Conservation (phyloP, 2,797 vertebrate genomes). For the Harpagifer antarcticus region DNA sequence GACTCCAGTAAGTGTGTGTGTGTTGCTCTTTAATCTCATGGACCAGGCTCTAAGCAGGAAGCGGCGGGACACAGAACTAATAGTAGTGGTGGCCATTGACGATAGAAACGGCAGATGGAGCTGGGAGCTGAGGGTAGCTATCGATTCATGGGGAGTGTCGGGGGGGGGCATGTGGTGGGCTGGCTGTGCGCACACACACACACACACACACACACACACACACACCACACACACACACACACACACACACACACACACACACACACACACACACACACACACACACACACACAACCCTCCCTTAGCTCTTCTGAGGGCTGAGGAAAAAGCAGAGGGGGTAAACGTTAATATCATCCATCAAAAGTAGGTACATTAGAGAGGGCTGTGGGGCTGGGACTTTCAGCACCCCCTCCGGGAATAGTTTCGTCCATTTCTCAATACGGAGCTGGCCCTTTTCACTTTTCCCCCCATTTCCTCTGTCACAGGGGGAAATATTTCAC, state of each 20-base stretch:
- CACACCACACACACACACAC: too few species aligned
- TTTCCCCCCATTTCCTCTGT: slow-evolving; percentile 75
- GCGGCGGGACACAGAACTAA: slow-evolving; percentile 66
- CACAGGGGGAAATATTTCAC: slow-evolving; percentile 81
- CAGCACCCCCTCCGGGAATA: slow-evolving; percentile 68
- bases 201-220: slow-evolving; percentile 15
- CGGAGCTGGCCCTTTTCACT: slow-evolving; percentile 67
- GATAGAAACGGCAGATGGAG: slow-evolving; percentile 58
- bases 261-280: too few species aligned
- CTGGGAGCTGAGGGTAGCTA: slow-evolving; percentile 52
- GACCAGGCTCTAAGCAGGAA: slow-evolving; percentile 60
- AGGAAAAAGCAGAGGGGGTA: slow-evolving; percentile 65
- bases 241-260: too few species aligned
- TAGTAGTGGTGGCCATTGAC: slow-evolving; percentile 54
- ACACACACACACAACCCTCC: background rate
- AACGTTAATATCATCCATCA: slow-evolving; percentile 81
- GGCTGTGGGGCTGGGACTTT: slow-evolving; percentile 59
- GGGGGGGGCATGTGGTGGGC: slow-evolving; percentile 34
- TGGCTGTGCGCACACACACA: slow-evolving; percentile 24
- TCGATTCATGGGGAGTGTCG: slow-evolving; percentile 70
- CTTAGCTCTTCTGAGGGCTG: slow-evolving; percentile 51
- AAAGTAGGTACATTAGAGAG: slow-evolving; percentile 64
- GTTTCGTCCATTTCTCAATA: slow-evolving; percentile 78
- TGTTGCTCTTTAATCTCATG: slow-evolving; percentile 68
- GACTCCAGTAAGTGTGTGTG: slow-evolving; percentile 54